Evolutionary conservation across 2,113 vertebrate genomes (phyloP).

Genomic region (Zonotrichia leucophrys): DNA sequence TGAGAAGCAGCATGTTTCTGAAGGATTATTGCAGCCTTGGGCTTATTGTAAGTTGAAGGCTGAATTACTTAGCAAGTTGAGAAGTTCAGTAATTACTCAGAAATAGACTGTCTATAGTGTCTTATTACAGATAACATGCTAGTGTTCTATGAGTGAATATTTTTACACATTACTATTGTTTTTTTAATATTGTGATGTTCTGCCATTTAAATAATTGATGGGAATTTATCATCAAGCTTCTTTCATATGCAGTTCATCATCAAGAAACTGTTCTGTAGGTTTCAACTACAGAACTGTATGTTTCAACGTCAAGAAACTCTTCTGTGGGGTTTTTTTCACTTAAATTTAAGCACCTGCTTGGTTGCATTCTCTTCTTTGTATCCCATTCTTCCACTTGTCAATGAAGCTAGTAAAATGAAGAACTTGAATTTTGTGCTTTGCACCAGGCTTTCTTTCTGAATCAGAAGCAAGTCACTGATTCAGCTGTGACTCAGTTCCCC

Average conservation of each 20-base stretch:
- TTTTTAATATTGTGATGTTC: not conserved
- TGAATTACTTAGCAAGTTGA: slow-evolving; percentile 17
- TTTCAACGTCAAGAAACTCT: not conserved
- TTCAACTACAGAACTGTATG: too few species aligned
- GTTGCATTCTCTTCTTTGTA: not conserved
- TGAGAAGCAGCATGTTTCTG: not conserved
- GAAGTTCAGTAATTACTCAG: slow-evolving; percentile 43
- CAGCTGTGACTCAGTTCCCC: not conserved
- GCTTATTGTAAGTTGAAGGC: slow-evolving; percentile 19
- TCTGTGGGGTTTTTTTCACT: not conserved
- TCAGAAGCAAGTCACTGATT: not conserved
- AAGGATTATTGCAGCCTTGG: slow-evolving; percentile 49
- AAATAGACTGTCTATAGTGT: not conserved
- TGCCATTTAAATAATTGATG: not conserved
- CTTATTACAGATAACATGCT: not conserved
- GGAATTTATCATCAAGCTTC: not conserved
- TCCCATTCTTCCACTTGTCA: not conserved
- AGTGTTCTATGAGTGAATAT: not conserved
- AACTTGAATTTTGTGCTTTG: not conserved
- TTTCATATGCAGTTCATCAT: not conserved
- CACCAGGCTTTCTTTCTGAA: not conserved
- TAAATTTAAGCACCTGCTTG: not conserved
- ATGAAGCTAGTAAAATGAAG: not conserved
- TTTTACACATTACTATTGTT: not conserved
- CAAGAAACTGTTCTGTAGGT: not conserved